A percentile compares a stretch with the other conserved stretches of the same genome.
phyloP scores from a whole-genome alignment of 2,113 vertebrate species.

The Pituophis catenifer region DNA sequence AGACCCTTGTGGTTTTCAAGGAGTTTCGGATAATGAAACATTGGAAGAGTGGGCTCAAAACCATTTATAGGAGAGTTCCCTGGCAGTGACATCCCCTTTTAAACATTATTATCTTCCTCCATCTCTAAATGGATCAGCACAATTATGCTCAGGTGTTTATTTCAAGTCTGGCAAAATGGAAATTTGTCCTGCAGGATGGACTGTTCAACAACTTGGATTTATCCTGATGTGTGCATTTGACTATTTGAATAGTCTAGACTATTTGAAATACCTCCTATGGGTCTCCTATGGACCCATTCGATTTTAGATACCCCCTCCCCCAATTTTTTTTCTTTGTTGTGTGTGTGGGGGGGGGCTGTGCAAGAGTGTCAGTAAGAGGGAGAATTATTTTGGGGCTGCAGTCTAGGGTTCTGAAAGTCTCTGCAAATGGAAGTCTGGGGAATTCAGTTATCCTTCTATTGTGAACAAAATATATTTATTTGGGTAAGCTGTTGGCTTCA shows the following conservation, averaged over 20 bases:
- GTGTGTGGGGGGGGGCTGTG: neutral
- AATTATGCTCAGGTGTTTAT: neutral
- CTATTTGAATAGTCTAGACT: neutral
- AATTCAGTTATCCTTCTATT: neutral
- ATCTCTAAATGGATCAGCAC: neutral
- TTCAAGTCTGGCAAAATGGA: neutral
- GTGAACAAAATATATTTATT: neutral
- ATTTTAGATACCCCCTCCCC: neutral
- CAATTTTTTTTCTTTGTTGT: neutral
- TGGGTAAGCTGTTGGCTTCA: neutral
- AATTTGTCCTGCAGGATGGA: neutral
- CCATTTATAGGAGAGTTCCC: neutral
- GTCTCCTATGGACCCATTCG: neutral
- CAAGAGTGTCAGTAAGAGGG: neutral
- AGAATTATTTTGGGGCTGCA: neutral
- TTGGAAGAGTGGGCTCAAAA: neutral
- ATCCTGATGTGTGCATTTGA: neutral
- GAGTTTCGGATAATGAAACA: neutral
- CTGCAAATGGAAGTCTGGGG: neutral
- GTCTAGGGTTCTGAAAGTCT: neutral
- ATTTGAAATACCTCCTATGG: neutral
- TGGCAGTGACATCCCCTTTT: neutral
- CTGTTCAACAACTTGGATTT: neutral
- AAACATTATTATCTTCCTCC: neutral
- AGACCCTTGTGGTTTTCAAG: neutral